phyloP scores from a whole-genome alignment of 2,113 vertebrate species.

The Eulacestoma nigropectus region DNA sequence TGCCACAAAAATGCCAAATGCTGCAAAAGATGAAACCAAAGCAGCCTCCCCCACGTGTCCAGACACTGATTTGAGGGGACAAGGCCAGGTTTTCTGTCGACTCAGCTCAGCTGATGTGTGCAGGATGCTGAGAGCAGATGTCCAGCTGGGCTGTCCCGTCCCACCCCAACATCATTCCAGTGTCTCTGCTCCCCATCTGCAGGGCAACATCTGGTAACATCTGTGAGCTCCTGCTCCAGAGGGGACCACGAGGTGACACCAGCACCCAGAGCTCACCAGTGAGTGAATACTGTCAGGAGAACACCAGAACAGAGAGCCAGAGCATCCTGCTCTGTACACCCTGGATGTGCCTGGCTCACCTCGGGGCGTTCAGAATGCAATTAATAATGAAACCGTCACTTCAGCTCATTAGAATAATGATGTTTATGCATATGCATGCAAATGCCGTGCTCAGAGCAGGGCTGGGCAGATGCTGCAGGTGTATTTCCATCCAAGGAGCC shows the following conservation, averaged over 20 bases:
- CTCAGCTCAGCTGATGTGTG: neutral
- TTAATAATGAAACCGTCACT: fast-evolving
- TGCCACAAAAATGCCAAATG: neutral
- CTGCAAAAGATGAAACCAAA: neutral
- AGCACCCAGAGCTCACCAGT: neutral
- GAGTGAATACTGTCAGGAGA: neutral
- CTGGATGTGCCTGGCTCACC: neutral
- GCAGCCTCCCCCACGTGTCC: neutral
- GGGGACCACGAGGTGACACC: neutral
- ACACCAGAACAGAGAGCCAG: neutral
- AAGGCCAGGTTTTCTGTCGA: neutral
- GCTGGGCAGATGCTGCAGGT: neutral
- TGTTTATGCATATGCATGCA: neutral
- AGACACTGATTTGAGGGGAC: too few relatives aligned
- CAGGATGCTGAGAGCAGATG: neutral
- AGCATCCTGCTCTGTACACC: neutral
- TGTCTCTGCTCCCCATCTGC: neutral
- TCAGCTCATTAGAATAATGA: neutral
- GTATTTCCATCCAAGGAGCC: neutral
- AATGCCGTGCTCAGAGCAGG: neutral
- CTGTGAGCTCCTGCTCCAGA: neutral
- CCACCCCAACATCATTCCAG: neutral
- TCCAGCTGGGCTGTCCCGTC: neutral
- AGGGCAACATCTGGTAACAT: fast-evolving
- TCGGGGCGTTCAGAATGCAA: neutral